Base-by-base conservation (phyloP, 1,140 invertebrate genomes). In the fruit fly (Drosophila melanogaster) region DNA sequence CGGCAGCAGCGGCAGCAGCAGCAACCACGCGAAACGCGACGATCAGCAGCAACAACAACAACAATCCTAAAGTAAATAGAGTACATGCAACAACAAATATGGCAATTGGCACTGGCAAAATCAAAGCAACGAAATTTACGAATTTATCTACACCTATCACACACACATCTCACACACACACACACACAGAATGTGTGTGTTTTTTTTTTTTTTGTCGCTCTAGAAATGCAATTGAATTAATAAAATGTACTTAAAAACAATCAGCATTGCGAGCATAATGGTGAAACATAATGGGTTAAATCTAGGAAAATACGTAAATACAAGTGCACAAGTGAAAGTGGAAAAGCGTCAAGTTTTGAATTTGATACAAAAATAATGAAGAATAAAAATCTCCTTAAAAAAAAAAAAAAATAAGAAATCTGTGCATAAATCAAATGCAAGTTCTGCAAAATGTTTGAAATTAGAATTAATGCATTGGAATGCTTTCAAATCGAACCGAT, bases 101-200 rank as follows among this genome's bases (percentile, higher is more conserved):
- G 40, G 2, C 17, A 44, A 49, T 37, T 49, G n/a, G 22, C 54
- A 57, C 41, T 17, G 19, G 37, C 44, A 44, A 55, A 73, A 79
- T 64, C 51, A 70, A 75, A 55, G 22, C 37, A 69, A 67, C 46
- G 61, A 79, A 75, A 79, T 69, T 22, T 47, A 65, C 59, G 60
- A 74, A 79, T 78, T 72, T 78, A 77, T 50, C 10, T 17, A 67
- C 35, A 75, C 17, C 11, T 24, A 66, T 24, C 56, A 58, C 11
- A 40, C 24, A 54, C 22, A 40, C n/a, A n/a, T n/a, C n/a, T n/a
- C 44, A 65, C 26, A 58, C 47, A 37, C n/a, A 7, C 7, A 15
- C 33, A 41, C 37, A 64, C 69, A 54, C 24, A 57, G 50, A 74
- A 64, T 58, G 26, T 65, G n/a, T n/a, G n/a, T n/a, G n/a, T 77